A percentile compares a stretch with the other conserved stretches of the same genome.
Conservation (phyloP, 2,888 invertebrate genomes). For the Gymnoscelis rufifasciata region DNA sequence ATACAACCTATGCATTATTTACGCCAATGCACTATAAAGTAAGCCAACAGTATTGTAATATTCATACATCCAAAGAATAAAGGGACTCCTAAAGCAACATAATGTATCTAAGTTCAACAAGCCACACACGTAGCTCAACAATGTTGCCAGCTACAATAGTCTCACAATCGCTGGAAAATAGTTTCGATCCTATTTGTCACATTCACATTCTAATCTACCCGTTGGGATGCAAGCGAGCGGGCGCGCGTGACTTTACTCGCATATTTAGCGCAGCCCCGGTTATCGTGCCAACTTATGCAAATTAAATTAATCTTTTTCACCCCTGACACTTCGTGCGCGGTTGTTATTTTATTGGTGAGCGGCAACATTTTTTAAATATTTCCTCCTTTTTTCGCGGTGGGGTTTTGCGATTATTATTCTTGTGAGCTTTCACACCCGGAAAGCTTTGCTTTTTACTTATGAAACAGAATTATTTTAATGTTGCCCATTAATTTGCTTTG, state of each 20-base stretch:
- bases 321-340: slow-evolving; percentile 43
- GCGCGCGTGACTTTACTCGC: slow-evolving; percentile 62
- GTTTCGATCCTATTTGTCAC: slow-evolving; percentile 66
- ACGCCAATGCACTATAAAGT: too few relatives aligned
- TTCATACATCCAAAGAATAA: too few relatives aligned
- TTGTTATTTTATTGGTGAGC: slow-evolving; percentile 31
- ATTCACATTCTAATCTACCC: slow-evolving; percentile 65
- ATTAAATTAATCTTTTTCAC: slow-evolving; percentile 75
- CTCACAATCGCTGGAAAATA: slow-evolving; percentile 39
- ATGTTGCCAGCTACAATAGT: slow-evolving; percentile 25
- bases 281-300: slow-evolving; percentile 73
- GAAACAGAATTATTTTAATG: too few relatives aligned
- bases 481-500: too few relatives aligned
- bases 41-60: too few relatives aligned
- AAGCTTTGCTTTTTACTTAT: neutral
- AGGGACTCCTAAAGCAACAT: too few relatives aligned
- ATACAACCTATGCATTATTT: too few relatives aligned
- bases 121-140: slow-evolving; percentile 10
- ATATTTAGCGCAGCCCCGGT: slow-evolving; percentile 52
- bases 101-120: neutral
- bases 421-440: neutral
- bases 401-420: neutral
- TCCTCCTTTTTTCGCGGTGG: neutral
- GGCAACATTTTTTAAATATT: slow-evolving; percentile 6
- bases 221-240: slow-evolving; percentile 40